phyloP scores from a whole-genome alignment of 2,113 vertebrate genomes.

The Xiphophorus couchianus region DNA sequence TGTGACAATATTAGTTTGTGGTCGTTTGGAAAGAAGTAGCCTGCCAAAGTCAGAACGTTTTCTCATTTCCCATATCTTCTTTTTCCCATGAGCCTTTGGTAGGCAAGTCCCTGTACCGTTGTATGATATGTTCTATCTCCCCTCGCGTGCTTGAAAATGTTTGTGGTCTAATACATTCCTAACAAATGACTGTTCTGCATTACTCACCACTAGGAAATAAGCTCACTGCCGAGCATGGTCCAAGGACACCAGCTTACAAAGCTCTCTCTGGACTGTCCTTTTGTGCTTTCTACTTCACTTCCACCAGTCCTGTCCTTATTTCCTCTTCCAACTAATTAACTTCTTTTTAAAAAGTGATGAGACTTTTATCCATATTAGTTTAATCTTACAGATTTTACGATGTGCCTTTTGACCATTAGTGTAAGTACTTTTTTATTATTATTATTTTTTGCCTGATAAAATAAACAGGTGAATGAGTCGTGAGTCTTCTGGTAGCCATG shows the following conservation, averaged over 20 bases:
- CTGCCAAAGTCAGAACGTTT: slow-evolving; percentile 26
- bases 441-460: not conserved
- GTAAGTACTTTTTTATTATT: not conserved
- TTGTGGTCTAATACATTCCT: slow-evolving; percentile 27
- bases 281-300: slow-evolving; percentile 19
- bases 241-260: slow-evolving; percentile 30
- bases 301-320: not conserved
- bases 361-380: slow-evolving; percentile 6
- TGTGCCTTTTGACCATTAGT: not conserved
- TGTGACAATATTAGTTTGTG: slow-evolving; percentile 36
- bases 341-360: not conserved
- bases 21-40: slow-evolving; percentile 21
- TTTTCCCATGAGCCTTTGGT: not conserved
- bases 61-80: slow-evolving; percentile 15
- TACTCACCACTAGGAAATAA: slow-evolving; percentile 2
- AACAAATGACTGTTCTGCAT: slow-evolving; percentile 37
- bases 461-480: not conserved
- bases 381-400: not conserved
- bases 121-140: slow-evolving; percentile 21
- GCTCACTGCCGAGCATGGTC: slow-evolving; percentile 16
- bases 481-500: not conserved
- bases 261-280: slow-evolving; percentile 20
- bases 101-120: not conserved
- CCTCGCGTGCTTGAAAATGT: slow-evolving; percentile 17
- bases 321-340: not conserved